phyloP scores from a whole-genome alignment of 2,113 vertebrate genomes.

The Peromyscus californicus region DNA sequence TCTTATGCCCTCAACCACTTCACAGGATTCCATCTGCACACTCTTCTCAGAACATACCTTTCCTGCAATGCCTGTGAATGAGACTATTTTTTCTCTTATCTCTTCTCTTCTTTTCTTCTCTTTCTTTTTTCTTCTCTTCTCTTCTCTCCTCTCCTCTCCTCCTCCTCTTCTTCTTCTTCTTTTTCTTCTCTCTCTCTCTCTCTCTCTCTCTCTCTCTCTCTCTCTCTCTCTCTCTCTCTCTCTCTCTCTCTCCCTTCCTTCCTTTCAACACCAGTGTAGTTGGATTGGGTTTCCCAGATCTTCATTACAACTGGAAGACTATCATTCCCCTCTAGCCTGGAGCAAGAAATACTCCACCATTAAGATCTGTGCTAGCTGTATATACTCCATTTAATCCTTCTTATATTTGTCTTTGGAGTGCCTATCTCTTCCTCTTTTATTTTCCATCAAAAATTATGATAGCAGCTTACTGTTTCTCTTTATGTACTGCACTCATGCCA shows the following conservation, averaged over 20 bases:
- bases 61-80: neutral
- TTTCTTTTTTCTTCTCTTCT: neutral
- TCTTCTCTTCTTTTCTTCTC: neutral
- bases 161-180: too few species aligned
- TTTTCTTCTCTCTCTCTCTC: too few species aligned
- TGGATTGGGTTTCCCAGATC: neutral
- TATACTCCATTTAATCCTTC: neutral
- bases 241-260: too few species aligned
- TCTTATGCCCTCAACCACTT: neutral
- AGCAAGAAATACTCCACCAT: neutral
- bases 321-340: neutral
- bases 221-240: too few species aligned
- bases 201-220: too few species aligned
- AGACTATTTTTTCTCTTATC: neutral
- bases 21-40: neutral
- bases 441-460: neutral
- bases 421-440: neutral
- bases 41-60: neutral
- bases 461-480: neutral
- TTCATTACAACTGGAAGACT: neutral
- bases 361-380: conserved; percentile 23
- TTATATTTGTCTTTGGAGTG: conserved; percentile 21
- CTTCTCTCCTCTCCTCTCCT: too few species aligned
- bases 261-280: neutral
- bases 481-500: neutral